A percentile compares a stretch with the other conserved stretches of the same genome.
These are phyloP conservation scores for Perognathus longimembris DNA, from an alignment of 2,113 vertebrate genomes.

Conservation along the genomic window DNA sequence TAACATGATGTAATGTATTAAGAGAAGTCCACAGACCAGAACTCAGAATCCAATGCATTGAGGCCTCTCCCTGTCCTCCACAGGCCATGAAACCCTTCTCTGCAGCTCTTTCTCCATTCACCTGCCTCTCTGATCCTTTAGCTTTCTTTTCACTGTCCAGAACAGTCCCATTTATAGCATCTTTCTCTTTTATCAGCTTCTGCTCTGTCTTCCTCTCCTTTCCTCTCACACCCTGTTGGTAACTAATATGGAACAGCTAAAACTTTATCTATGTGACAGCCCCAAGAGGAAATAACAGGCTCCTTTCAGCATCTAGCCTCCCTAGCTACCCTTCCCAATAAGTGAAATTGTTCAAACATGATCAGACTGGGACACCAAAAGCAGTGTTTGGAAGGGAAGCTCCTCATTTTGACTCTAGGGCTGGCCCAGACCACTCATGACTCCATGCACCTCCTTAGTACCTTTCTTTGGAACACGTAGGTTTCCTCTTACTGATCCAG, in stretches of 20 bases:
- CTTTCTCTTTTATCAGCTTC: constrained; percentile 10
- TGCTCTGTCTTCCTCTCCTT: constrained; percentile 7
- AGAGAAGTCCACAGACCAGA: not conserved
- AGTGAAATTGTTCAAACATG: not conserved
- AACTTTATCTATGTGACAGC: not conserved
- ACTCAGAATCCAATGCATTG: not conserved
- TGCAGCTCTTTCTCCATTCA: not conserved
- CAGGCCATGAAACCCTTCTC: not conserved
- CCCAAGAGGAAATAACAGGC: not conserved
- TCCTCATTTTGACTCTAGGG: not conserved
- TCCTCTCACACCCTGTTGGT: not conserved
- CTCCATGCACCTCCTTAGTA: not conserved
- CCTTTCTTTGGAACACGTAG: not conserved
- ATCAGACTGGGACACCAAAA: not conserved
- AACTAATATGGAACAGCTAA: not conserved
- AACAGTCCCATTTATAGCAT: not conserved
- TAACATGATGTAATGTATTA: not conserved
- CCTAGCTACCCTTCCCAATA: not conserved
- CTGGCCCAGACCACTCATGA: not conserved
- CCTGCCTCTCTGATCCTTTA: not conserved
- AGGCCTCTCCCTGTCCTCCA: not conserved
- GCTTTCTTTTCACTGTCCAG: not conserved
- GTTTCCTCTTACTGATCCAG: not conserved
- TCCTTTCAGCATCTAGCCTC: not conserved
- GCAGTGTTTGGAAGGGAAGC: not conserved